phyloP scores from a whole-genome alignment of 1,140 invertebrate species.

The Arctopsyche grandis region DNA sequence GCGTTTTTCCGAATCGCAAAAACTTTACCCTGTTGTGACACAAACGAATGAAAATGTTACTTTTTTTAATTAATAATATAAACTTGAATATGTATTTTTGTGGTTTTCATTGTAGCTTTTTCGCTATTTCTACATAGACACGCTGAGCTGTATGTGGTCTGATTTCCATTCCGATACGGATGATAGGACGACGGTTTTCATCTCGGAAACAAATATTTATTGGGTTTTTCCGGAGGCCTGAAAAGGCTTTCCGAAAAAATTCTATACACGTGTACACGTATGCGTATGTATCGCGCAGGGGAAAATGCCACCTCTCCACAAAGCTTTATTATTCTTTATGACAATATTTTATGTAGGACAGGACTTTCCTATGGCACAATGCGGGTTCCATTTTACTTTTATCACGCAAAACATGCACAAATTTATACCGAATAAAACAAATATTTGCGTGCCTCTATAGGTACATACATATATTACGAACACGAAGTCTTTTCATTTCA shows the following conservation, averaged over 20 bases:
- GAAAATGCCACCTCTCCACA: constrained; percentile 20
- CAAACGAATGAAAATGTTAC: too few relatives aligned
- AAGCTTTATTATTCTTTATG: constrained; percentile 29
- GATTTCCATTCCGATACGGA: constrained; percentile 8
- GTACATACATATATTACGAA: neutral
- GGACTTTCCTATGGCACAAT: constrained; percentile 11
- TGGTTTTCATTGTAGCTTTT: neutral
- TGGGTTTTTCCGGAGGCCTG: neutral
- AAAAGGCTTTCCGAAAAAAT: neutral
- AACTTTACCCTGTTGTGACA: too few relatives aligned
- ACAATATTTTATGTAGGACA: constrained; percentile 32
- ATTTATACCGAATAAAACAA: constrained; percentile 25
- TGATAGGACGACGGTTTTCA: constrained; percentile 14
- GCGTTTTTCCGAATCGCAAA: too few relatives aligned
- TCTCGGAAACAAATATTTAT: constrained; percentile 28
- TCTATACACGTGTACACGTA: neutral
- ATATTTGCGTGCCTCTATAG: constrained; percentile 15
- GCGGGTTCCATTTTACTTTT: constrained; percentile 27
- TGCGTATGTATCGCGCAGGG: neutral
- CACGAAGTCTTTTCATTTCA: neutral
- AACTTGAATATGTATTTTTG: too few relatives aligned
- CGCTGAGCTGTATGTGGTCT: neutral
- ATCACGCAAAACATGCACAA: constrained; percentile 24
- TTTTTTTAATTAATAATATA: too few relatives aligned
- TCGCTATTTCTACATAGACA: too few relatives aligned